A percentile compares a stretch with the other conserved stretches of the same genome.
phyloP scores from a whole-genome alignment of 2,888 invertebrate species.

The Ophonus ardosiacus region DNA sequence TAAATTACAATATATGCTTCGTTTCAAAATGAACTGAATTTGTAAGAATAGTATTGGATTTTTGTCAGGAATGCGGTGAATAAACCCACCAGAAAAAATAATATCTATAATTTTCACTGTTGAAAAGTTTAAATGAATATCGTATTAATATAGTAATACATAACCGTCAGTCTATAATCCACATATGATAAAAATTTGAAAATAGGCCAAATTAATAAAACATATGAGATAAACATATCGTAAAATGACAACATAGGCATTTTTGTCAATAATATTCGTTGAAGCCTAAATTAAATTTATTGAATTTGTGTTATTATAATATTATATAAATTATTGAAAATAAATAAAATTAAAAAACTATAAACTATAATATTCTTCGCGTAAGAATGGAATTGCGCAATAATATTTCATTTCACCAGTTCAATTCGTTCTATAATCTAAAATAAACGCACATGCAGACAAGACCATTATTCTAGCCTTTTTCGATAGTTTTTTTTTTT shows the following conservation, averaged over 20 bases:
- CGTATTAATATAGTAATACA: not conserved
- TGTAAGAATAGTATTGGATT: too few relatives aligned
- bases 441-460: too few relatives aligned
- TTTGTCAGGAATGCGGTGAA: too few relatives aligned
- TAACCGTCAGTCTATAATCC: not conserved
- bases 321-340: not conserved
- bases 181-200: not conserved
- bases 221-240: not conserved
- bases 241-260: not conserved
- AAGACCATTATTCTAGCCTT: too few relatives aligned
- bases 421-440: too few relatives aligned
- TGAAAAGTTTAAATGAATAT: not conserved
- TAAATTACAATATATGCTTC: too few relatives aligned
- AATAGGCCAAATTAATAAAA: not conserved
- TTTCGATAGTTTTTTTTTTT: too few relatives aligned
- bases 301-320: not conserved
- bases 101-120: not conserved
- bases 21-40: too few relatives aligned
- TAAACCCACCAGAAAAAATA: too few relatives aligned
- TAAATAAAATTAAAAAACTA: not conserved
- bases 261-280: not conserved
- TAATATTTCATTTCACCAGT: too few relatives aligned
- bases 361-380: too few relatives aligned
- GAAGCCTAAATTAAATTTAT: not conserved
- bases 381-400: too few relatives aligned